phyloP scores from a whole-genome alignment of 2,797 vertebrate genomes.

The Epinephelus coioides region DNA sequence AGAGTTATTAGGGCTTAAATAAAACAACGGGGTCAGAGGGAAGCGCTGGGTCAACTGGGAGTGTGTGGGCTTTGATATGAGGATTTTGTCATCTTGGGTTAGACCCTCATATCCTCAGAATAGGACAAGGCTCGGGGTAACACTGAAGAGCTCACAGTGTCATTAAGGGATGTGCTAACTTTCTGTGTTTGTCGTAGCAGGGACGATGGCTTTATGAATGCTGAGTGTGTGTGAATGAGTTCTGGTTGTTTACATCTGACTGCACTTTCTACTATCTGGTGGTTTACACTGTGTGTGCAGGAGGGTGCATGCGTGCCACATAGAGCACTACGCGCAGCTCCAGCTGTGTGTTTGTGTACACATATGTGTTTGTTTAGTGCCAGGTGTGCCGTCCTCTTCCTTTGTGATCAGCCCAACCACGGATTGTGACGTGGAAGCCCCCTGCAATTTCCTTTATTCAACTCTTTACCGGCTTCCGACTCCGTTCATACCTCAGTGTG shows the following conservation, averaged over 20 bases:
- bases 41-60: conserved; percentile 72
- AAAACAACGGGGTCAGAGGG: conserved; percentile 77
- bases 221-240: conserved; percentile 10
- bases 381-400: conserved; percentile 64
- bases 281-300: background rate
- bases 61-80: conserved; percentile 75
- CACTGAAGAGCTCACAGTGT: conserved; percentile 23
- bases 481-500: conserved; percentile 12
- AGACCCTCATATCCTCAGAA: conserved; percentile 45
- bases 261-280: background rate
- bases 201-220: background rate
- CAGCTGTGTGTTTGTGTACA: conserved; percentile 64
- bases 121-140: conserved; percentile 1
- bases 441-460: conserved; percentile 69
- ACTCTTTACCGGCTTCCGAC: conserved; percentile 55
- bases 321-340: conserved; percentile 14
- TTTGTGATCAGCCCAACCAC: conserved; percentile 61
- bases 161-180: conserved; percentile 20
- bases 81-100: conserved; percentile 68
- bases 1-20: conserved; percentile 81
- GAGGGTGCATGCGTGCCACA: conserved; percentile 4
- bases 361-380: conserved; percentile 61
- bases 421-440: conserved; percentile 67
- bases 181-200: conserved; percentile 22
- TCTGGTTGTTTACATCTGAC: background rate